Evolutionary conservation across 2,888 invertebrate species (phyloP), one percentile per base, ranked within the genome.

Genomic region (Chymomyza procnemis): DNA sequence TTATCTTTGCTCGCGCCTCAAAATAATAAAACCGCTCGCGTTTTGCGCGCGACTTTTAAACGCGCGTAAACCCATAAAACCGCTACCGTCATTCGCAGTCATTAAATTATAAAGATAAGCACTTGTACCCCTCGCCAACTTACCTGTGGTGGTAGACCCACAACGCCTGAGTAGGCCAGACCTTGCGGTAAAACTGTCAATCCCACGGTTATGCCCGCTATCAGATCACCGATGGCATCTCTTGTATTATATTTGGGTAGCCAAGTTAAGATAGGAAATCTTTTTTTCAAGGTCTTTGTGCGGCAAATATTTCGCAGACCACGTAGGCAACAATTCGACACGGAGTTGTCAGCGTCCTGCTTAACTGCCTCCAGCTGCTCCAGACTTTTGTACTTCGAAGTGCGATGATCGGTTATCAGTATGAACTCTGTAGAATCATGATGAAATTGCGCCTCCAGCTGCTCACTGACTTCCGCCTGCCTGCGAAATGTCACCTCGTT

Each of bases 171-270:
- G 90, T 96, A 96, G 8, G 96, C 96, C 74, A 96, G 91, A 19
- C 96, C 95, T 91, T 97, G 98, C 18, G 98, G 98, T 61, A 91
- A 90, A 0, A 91, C 90, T 2, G 90, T 91, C 1, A 91, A 78
- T 1, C 97, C 98, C 19, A 98, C 97, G 0, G 98, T 97, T 62
- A 98, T 91, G 63, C 97, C 97, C n/a, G 98, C 97, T 75, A 98
- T 95, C 47, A 97, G 90, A 92, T 98, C 98, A 9, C 97, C 96
- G 63, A 97, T 91, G 9, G 96, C 94, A 91, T 95, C 94, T 62
- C 93, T 92, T 2, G 91, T 88, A 79, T 92, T 94, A 92, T 97
- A 97, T 72, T 91, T 93, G 12, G 96, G 96, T 76, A 96, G 89
- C 97, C 97, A 97, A 61, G 89, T 91, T 16, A 95, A 89, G 56